Conservation (phyloP, 2,113 vertebrate species). For the Spizaetus ornatus region DNA sequence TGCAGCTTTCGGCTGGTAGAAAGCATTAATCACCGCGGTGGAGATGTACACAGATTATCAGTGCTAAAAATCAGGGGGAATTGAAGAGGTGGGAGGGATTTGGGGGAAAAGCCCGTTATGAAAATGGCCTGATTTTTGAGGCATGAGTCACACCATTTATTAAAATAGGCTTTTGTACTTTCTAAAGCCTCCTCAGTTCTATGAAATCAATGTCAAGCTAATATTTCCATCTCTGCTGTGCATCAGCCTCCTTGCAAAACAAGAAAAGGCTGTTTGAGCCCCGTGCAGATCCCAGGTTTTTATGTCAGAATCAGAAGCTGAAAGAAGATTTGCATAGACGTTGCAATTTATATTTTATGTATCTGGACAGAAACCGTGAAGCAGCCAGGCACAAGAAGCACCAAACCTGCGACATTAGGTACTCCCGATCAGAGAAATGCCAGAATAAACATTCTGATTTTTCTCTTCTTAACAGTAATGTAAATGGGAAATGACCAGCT, state of each 20-base stretch:
- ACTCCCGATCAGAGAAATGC: not conserved
- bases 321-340: not conserved
- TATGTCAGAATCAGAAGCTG: not conserved
- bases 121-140: constrained; percentile 46
- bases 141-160: constrained; percentile 38
- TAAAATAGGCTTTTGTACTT: constrained; percentile 48
- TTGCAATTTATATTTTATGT: not conserved
- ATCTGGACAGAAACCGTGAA: not conserved
- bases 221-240: not conserved
- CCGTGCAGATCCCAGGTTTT: not conserved
- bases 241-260: not conserved
- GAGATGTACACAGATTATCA: not conserved
- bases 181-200: not conserved
- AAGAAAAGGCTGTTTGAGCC: not conserved
- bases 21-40: not conserved
- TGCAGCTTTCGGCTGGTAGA: not conserved
- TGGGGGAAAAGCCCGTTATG: constrained; percentile 19
- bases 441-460: not conserved
- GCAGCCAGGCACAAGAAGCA: not conserved
- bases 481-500: not conserved
- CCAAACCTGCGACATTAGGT: not conserved
- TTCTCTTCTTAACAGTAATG: not conserved
- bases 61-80: not conserved
- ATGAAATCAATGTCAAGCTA: constrained; percentile 11
- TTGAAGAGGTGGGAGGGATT: constrained; percentile 22